These are phyloP conservation scores for Sceliomorpha sp. DNA, from an alignment of 2,888 invertebrate genomes.

Conservation along the genomic window DNA sequence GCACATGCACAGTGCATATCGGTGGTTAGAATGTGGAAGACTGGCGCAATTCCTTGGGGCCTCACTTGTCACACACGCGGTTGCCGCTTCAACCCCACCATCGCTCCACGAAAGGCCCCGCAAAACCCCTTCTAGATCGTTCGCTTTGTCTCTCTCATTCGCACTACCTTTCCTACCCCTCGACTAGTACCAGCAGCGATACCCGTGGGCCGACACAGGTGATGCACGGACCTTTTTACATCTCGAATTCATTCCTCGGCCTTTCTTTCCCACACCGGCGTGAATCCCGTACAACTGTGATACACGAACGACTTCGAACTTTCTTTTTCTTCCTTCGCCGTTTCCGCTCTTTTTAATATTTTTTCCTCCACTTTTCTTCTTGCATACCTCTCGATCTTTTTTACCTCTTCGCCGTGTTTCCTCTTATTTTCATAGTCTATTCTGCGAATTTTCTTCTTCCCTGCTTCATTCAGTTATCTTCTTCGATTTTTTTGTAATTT, in stretches of 20 bases:
- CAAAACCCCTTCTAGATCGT: constrained; percentile 5
- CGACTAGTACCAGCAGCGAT: constrained; percentile 65
- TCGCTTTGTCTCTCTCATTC: constrained; percentile 23
- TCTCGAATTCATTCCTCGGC: constrained; percentile 68
- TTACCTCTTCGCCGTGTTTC: too few relatives aligned
- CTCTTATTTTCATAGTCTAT: too few relatives aligned
- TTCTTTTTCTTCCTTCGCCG: constrained; percentile 49
- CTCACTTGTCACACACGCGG: constrained; percentile 70
- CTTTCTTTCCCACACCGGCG: constrained; percentile 68
- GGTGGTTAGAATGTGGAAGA: constrained; percentile 42
- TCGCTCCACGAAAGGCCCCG: neutral
- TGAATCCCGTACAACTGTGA: constrained; percentile 11
- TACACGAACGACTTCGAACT: constrained; percentile 31
- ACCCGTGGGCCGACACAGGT: constrained; percentile 71
- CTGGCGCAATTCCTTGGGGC: constrained; percentile 65
- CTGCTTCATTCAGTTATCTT: too few relatives aligned
- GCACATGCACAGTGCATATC: constrained; percentile 28
- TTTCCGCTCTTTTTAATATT: constrained; percentile 34
- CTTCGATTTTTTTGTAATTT: too few relatives aligned
- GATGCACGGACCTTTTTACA: constrained; percentile 70
- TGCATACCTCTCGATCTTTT: constrained; percentile 4
- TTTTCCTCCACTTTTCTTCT: constrained; percentile 11
- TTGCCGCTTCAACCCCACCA: constrained; percentile 41
- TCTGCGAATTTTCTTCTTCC: too few relatives aligned
- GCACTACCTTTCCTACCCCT: constrained; percentile 39